Evolutionary conservation across 2,113 vertebrate genomes (phyloP).

Genomic region (Siniperca knerii): DNA sequence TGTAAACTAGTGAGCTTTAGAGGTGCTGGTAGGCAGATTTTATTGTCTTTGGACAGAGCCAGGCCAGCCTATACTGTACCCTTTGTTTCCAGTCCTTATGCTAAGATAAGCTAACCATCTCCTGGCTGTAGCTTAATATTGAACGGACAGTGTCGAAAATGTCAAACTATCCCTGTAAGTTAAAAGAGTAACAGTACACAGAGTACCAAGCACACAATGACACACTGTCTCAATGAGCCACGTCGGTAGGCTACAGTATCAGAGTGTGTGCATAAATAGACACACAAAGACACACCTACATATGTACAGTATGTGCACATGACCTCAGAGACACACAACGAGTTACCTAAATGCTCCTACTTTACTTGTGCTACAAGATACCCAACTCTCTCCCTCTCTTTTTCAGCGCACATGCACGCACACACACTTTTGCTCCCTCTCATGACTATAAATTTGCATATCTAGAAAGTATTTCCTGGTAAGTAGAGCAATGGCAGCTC

Average conservation of each 20-base stretch:
- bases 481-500: constrained; percentile 83
- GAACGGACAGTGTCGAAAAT: not conserved
- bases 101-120: not conserved
- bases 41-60: not conserved
- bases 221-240: not conserved
- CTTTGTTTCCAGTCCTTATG: not conserved
- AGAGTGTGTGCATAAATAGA: constrained; percentile 15
- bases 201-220: not conserved
- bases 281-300: constrained; percentile 45
- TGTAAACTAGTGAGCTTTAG: not conserved
- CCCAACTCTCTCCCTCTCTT: constrained; percentile 30
- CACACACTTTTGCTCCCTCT: constrained; percentile 50
- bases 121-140: not conserved
- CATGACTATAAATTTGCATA: constrained; percentile 75
- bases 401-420: not conserved
- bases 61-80: not conserved
- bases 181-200: not conserved
- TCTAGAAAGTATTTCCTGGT: constrained; percentile 85
- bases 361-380: constrained; percentile 53
- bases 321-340: constrained; percentile 6
- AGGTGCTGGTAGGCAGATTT: not conserved
- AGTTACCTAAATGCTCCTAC: constrained; percentile 47
- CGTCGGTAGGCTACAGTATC: not conserved
- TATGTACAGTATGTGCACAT: constrained; percentile 13
- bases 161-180: not conserved